Percentiles rank a stretch among this genome's conserved stretches.
These are phyloP conservation scores for Eurytoma californica DNA, from an alignment of 2,888 invertebrate species.

Conservation along the genomic window DNA sequence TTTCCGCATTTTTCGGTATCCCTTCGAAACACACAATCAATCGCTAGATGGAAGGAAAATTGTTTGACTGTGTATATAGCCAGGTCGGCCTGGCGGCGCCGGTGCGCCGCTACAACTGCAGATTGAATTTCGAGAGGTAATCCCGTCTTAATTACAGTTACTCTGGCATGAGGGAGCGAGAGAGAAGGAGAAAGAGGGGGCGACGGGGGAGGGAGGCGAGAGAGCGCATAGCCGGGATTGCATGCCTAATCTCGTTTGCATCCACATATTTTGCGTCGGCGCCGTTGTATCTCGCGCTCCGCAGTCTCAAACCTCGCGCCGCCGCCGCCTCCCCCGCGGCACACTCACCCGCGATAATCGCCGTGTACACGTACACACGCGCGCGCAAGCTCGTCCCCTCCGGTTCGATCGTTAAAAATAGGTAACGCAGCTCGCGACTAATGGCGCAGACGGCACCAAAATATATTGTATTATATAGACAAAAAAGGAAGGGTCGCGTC, in stretches of 20 bases:
- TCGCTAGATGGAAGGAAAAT: conserved; percentile 11
- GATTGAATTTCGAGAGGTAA: conserved; percentile 57
- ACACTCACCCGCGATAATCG: background rate
- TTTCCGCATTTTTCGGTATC: too few species aligned
- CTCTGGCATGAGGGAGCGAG: conserved; percentile 26
- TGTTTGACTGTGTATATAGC: conserved; percentile 5
- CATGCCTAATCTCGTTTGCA: conserved; percentile 54
- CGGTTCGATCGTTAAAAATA: background rate
- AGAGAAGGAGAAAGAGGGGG: background rate
- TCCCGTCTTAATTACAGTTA: conserved; percentile 56
- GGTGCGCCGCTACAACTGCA: conserved; percentile 20
- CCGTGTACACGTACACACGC: background rate
- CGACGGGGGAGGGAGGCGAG: background rate
- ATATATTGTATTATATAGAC: background rate
- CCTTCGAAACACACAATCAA: background rate
- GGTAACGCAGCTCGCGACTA: background rate
- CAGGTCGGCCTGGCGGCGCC: background rate
- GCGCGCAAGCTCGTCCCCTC: background rate
- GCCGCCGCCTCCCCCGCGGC: background rate
- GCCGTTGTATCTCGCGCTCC: background rate
- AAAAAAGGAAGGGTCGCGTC: background rate
- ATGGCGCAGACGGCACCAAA: conserved; percentile 26
- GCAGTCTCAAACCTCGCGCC: conserved; percentile 1
- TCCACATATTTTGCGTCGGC: conserved; percentile 47
- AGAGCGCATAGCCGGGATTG: conserved; percentile 42